A percentile compares a stretch with the other conserved stretches of the same genome.
These are phyloP conservation scores for Meda fulgida DNA, from an alignment of 2,797 vertebrate genomes.

Conservation along the genomic window DNA sequence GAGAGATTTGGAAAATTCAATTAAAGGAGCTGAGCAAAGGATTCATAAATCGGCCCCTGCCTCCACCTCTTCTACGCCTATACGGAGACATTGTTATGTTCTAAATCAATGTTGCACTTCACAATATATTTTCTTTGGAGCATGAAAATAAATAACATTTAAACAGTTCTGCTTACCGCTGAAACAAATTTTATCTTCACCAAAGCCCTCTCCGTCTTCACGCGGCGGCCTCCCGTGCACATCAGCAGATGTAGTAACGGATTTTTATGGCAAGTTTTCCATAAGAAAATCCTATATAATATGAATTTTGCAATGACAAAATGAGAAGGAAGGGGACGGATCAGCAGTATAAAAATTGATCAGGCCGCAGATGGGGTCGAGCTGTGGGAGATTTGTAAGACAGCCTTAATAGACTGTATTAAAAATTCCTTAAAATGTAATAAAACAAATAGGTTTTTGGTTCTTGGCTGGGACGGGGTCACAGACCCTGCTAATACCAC, in stretches of 20 bases:
- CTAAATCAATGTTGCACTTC: constrained; percentile 99
- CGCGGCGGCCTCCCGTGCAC: constrained; percentile 83
- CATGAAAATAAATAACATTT: constrained; percentile 99
- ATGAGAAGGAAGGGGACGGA: constrained; percentile 90
- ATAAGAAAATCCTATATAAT: constrained; percentile 93
- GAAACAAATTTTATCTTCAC: constrained; percentile 99
- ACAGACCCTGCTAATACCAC: constrained; percentile 65
- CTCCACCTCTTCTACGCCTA: constrained; percentile 80
- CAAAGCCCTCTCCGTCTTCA: constrained; percentile 87
- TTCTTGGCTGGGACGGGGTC: constrained; percentile 62
- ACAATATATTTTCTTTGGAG: constrained; percentile 99
- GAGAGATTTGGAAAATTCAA: constrained; percentile 99
- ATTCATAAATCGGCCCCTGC: constrained; percentile 93
- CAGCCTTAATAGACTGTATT: constrained; percentile 99
- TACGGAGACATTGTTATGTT: constrained; percentile 95
- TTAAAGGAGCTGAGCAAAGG: constrained; percentile 99
- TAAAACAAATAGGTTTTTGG: constrained; percentile 81
- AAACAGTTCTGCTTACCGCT: constrained; percentile 99
- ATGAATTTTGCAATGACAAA: constrained; percentile 99
- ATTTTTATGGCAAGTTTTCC: constrained; percentile 96
- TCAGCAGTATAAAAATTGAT: constrained; percentile 99
- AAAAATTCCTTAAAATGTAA: constrained; percentile 95
- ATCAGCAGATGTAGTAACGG: constrained; percentile 84
- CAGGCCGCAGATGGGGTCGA: constrained; percentile 92
- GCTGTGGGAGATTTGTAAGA: constrained; percentile 99